These are phyloP conservation scores for Patella ulyssiponensis DNA, from an alignment of 2,888 invertebrate genomes.

Conservation along the genomic window DNA sequence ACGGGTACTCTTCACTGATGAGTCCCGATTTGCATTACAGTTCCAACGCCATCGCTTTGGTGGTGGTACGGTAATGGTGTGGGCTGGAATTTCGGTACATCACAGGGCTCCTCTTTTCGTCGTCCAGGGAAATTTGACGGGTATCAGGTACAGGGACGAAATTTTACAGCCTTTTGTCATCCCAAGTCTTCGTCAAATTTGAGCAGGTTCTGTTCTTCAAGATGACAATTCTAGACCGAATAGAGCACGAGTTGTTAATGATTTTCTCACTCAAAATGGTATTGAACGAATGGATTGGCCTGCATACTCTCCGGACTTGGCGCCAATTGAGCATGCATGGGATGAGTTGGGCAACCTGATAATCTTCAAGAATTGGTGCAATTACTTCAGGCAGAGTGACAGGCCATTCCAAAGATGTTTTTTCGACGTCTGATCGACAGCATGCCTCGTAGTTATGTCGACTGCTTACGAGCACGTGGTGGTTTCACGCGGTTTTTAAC, in stretches of 20 bases:
- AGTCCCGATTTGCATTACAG: conserved; percentile 21
- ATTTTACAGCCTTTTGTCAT: no score
- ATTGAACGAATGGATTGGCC: conserved; percentile 22
- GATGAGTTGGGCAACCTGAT: background rate
- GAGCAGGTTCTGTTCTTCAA: background rate
- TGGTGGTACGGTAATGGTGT: conserved; percentile 28
- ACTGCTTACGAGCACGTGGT: no score
- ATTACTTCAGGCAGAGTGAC: no score
- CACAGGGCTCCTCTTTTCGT: conserved; percentile 14
- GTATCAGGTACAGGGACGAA: conserved; percentile 4
- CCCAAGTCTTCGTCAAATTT: background rate
- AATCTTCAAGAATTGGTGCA: no score
- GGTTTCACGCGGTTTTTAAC: no score
- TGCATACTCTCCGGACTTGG: conserved; percentile 27
- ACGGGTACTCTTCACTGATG: conserved; percentile 26
- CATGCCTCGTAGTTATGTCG: no score
- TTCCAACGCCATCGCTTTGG: conserved; percentile 21
- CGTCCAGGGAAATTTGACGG: conserved; percentile 23
- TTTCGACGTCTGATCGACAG: no score
- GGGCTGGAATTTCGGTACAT: conserved; percentile 21
- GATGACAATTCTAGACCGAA: conserved; percentile 10
- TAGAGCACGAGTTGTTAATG: background rate
- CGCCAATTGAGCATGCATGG: conserved; percentile 30
- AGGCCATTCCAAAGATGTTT: no score
- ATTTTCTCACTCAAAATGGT: background rate